Conservation (phyloP, 1,140 invertebrate species). For the Drosophila nasuta region DNA sequence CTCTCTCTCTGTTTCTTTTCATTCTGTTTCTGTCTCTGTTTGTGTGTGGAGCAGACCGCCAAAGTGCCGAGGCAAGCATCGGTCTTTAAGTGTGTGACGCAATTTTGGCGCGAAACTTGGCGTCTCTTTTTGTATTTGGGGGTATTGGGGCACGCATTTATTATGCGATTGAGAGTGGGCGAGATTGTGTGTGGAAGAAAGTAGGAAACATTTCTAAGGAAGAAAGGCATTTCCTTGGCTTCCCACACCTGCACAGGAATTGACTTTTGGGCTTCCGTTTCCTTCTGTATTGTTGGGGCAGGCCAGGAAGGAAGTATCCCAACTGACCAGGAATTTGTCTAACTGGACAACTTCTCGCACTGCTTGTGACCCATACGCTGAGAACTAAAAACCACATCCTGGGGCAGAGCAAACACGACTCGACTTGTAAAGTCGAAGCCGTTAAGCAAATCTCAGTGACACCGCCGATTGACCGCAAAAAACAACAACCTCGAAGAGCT, state of each 20-base stretch:
- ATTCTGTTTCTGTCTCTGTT: constrained; percentile 21
- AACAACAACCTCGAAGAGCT: constrained; percentile 35
- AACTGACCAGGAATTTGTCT: constrained; percentile 8
- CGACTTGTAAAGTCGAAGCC: constrained; percentile 37
- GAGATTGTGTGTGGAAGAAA: constrained; percentile 6
- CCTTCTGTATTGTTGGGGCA: constrained; percentile 16
- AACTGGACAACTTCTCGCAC: constrained; percentile 32
- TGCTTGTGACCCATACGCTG: constrained; percentile 26
- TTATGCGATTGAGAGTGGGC: background rate
- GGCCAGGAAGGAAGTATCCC: constrained; percentile 57
- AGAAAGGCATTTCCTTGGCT: background rate
- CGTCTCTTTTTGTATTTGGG: constrained; percentile 51
- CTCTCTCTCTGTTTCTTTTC: constrained; percentile 2
- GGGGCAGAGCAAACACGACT: background rate
- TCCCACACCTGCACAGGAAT: constrained; percentile 40
- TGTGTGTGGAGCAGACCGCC: constrained; percentile 55
- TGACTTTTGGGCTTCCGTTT: constrained; percentile 56
- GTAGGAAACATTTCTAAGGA: background rate
- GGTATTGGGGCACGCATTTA: constrained; percentile 58
- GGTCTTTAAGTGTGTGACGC: constrained; percentile 61
- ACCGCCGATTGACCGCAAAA: constrained; percentile 67
- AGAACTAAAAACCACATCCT: constrained; percentile 68
- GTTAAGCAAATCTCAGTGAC: constrained; percentile 74
- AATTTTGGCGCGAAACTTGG: constrained; percentile 81
- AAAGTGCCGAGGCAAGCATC: constrained; percentile 48